Evolutionary conservation across 2,888 invertebrate species (phyloP).

Genomic region (Hypercompe scribonia): DNA sequence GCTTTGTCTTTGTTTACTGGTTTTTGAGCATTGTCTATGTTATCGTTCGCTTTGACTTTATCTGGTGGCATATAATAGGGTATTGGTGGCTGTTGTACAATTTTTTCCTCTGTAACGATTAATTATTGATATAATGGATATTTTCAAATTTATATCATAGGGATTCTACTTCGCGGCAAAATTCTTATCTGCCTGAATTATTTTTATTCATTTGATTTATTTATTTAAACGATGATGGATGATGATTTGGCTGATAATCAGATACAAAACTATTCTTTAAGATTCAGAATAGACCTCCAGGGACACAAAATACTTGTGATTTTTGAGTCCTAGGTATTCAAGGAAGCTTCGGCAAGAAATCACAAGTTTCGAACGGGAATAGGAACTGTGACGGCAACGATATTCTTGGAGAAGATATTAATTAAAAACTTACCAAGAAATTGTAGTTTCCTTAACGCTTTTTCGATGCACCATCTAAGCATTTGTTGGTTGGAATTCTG

Average conservation of each 20-base stretch:
- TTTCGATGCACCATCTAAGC: constrained; percentile 77
- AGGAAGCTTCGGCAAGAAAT: no score
- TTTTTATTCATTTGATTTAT: no score
- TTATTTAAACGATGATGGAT: no score
- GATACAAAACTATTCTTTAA: no score
- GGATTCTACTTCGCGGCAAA: no score
- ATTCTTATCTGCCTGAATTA: neutral
- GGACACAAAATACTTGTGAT: no score
- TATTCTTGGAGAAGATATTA: no score
- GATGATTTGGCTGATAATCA: no score
- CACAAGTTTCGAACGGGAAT: no score
- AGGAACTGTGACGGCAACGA: no score
- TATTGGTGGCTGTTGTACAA: neutral
- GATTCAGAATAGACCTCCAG: no score
- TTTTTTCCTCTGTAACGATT: constrained; percentile 3
- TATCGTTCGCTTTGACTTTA: neutral
- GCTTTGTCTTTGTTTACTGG: neutral
- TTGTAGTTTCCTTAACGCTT: constrained; percentile 70
- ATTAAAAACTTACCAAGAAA: constrained; percentile 65
- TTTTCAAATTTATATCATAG: neutral
- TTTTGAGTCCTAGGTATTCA: no score
- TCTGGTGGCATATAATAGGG: neutral
- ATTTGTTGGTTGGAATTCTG: constrained; percentile 65
- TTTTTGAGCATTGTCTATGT: neutral
- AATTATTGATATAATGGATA: neutral